Evolutionary conservation across 1,140 invertebrate genomes (phyloP), one percentile per base, ranked within the genome.

Genomic region (Callitettix versicolor): DNA sequence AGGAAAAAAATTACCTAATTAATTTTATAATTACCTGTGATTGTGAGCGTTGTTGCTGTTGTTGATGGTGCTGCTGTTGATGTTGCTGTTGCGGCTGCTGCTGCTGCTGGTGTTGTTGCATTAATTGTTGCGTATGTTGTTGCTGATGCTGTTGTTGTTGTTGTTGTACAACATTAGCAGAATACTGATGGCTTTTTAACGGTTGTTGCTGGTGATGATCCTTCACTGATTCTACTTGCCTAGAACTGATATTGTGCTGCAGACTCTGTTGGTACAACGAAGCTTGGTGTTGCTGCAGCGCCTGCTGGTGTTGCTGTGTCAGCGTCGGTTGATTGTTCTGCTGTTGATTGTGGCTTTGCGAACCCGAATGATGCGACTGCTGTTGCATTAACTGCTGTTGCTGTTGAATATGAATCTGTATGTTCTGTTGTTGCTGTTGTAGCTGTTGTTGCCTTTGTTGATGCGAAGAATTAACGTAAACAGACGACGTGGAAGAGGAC

Each of bases 11-110:
- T n/a, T n/a, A n/a, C n/a, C n/a, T n/a, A n/a, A n/a, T n/a, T n/a
- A n/a, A n/a, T 22, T 43, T 22, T 38, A 64, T 64, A 38, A 66
- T 71, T 12, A 59, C 60, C 20, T 65, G 59, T 40, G 42, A 38
- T 46, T 36, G 22, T 50, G 40, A 44, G 15, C 15, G 43, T 9
- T 46, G 49, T 21, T 46, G 42, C 21, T 44, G 49, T 12, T 53
- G 43, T 36, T 53, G 49, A 15, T 33, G 56, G 14, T 44, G 48
- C 15, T 42, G 36, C 30, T 55, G 52, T 12, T 55, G 53, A 21
- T 54, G 34, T 41, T 57, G 56, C 17, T 44, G 40, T 18, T 50
- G 46, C 6, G 26, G 20, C n/a, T 36, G 26, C 33, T 49, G 57
- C n/a, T 55, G 53, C 38, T 48, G 53, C 42, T 56, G 38, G 2